Evolutionary conservation across 2,797 vertebrate genomes (phyloP).

Genomic region (Phataginus tetradactyla): DNA sequence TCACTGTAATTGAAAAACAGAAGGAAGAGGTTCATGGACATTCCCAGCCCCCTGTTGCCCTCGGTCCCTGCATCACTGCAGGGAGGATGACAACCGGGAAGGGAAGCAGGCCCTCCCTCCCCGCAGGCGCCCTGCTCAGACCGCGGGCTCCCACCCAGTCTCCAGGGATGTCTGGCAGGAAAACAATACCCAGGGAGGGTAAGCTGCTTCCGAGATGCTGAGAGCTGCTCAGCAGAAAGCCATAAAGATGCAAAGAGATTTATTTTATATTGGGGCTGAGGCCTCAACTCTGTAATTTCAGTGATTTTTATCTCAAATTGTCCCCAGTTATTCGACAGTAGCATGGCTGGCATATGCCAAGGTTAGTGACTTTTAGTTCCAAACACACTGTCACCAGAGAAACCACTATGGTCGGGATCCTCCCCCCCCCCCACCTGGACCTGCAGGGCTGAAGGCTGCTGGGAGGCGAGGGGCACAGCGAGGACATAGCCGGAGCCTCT

Average conservation of each 20-base stretch:
- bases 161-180: conserved; percentile 21
- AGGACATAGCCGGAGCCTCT: not conserved
- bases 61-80: not conserved
- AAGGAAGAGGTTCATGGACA: conserved; percentile 71
- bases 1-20: conserved; percentile 84
- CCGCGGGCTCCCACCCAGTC: not conserved
- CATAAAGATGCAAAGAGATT: conserved; percentile 25
- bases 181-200: conserved; percentile 45
- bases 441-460: not conserved
- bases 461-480: fast-evolving
- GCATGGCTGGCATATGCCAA: not conserved
- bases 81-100: fast-evolving
- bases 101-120: not conserved
- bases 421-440: not conserved
- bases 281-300: conserved; percentile 76
- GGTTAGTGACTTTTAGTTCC: not conserved
- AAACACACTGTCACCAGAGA: not conserved
- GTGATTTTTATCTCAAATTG: conserved; percentile 72
- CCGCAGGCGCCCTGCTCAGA: conserved; percentile 48
- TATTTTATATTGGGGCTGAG: not conserved
- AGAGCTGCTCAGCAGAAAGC: conserved; percentile 69
- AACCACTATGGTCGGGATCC: too few species aligned
- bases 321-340: conserved; percentile 70
- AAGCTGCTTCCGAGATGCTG: conserved; percentile 40
- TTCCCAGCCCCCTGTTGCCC: conserved; percentile 6